Conservation (phyloP, 92 coral and sea anemone genomes). For the Phenganax stokvisi region DNA sequence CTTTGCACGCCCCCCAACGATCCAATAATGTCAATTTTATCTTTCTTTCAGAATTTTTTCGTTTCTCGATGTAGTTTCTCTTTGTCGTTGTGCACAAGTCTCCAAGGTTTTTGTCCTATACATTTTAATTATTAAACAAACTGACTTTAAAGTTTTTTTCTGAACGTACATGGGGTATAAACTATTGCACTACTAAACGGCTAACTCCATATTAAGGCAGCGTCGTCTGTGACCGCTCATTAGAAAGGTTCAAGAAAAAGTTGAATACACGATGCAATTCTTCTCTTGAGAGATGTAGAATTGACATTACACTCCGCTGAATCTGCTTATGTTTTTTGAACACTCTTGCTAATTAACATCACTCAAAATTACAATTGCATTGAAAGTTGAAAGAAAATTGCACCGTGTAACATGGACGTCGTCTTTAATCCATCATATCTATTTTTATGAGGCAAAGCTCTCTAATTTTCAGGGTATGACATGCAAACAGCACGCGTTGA, state of each 20-base stretch:
- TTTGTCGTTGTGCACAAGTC: slow-evolving; percentile 93
- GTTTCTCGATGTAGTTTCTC: slow-evolving; percentile 87
- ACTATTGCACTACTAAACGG: neutral
- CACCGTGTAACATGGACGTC: too few species aligned
- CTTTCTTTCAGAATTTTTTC: slow-evolving; percentile 74
- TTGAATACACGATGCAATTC: too few species aligned
- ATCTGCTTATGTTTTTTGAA: neutral
- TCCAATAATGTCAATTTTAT: slow-evolving; percentile 24
- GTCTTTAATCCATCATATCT: neutral
- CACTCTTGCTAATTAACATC: neutral
- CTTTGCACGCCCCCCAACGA: neutral
- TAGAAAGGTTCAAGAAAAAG: neutral
- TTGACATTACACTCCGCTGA: too few species aligned
- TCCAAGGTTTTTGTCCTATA: slow-evolving; percentile 63
- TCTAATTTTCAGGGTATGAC: too few species aligned
- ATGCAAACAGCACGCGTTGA: too few species aligned
- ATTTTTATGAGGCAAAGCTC: too few species aligned
- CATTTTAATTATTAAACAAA: neutral
- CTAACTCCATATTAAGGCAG: too few species aligned
- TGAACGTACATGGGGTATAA: too few species aligned
- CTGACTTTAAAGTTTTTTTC: neutral
- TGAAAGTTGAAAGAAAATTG: neutral
- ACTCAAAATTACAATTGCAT: too few species aligned
- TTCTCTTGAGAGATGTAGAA: too few species aligned
- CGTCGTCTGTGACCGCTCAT: neutral